phyloP scores from a whole-genome alignment of 2,797 vertebrate genomes.

The Hapalemur alaotrensis region DNA sequence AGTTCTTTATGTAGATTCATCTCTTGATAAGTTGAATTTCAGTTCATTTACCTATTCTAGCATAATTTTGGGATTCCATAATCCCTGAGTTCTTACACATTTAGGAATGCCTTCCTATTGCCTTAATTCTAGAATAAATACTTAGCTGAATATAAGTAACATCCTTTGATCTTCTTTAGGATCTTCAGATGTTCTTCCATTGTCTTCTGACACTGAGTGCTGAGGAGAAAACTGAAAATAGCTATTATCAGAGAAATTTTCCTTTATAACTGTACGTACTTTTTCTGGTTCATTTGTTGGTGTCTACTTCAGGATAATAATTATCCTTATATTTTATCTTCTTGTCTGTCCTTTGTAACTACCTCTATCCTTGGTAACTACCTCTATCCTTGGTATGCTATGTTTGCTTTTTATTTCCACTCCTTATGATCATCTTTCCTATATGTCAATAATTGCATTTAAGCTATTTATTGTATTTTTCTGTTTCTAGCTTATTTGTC shows the following conservation, averaged over 20 bases:
- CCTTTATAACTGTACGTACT: neutral
- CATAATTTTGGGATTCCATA: neutral
- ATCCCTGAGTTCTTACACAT: neutral
- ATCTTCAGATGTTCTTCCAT: neutral
- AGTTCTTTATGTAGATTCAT: neutral
- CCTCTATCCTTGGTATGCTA: neutral
- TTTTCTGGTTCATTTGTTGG: neutral
- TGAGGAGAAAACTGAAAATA: neutral
- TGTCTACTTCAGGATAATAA: neutral
- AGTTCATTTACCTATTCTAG: neutral
- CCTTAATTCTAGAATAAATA: conserved; percentile 45
- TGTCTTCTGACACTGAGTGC: neutral
- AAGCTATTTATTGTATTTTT: neutral
- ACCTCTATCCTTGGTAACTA: neutral
- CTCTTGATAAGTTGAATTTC: neutral
- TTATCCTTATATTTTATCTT: neutral
- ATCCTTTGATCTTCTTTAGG: neutral
- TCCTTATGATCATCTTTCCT: neutral
- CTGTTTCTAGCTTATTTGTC: neutral
- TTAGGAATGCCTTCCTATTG: neutral
- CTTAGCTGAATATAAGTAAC: neutral
- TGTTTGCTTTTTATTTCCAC: neutral
- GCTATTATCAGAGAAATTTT: neutral
- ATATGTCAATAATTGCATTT: neutral
- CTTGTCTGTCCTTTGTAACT: neutral